Evolutionary conservation across 2,888 invertebrate genomes (phyloP).

Genomic region (Trachelus stipa): DNA sequence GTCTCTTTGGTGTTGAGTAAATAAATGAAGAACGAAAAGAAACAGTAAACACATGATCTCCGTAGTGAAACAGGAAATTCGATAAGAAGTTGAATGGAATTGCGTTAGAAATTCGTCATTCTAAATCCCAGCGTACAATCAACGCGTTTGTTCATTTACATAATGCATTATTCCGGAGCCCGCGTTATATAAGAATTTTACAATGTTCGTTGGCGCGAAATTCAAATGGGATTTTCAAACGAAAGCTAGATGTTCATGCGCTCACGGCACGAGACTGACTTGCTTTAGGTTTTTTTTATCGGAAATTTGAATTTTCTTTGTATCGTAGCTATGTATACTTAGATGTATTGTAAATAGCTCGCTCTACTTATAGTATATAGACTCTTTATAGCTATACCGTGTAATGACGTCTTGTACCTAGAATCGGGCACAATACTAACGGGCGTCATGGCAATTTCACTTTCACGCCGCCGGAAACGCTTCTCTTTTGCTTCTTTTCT

Average conservation of each 20-base stretch:
- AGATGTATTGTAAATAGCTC: not conserved
- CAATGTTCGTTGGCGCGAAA: not conserved
- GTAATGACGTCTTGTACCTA: not conserved
- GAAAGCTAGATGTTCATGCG: not conserved
- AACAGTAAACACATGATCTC: not conserved
- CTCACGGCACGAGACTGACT: not conserved
- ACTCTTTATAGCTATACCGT: not conserved
- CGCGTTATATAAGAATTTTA: not conserved
- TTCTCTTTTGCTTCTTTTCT: constrained; percentile 28
- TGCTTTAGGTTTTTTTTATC: not conserved
- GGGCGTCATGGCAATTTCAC: constrained; percentile 21
- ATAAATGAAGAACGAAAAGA: not conserved
- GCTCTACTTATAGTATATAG: not conserved
- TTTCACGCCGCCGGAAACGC: constrained; percentile 31
- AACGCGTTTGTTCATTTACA: not conserved
- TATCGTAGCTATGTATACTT: not conserved
- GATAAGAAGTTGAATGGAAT: not conserved
- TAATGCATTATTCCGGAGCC: not conserved
- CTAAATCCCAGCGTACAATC: not conserved
- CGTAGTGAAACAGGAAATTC: not conserved
- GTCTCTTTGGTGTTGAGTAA: not conserved
- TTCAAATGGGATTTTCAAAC: not conserved
- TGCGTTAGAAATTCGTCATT: not conserved
- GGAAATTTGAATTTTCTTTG: not conserved
- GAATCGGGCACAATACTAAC: not conserved